Conservation (phyloP, 1,140 invertebrate species). For the Drosophila murphyi region DNA sequence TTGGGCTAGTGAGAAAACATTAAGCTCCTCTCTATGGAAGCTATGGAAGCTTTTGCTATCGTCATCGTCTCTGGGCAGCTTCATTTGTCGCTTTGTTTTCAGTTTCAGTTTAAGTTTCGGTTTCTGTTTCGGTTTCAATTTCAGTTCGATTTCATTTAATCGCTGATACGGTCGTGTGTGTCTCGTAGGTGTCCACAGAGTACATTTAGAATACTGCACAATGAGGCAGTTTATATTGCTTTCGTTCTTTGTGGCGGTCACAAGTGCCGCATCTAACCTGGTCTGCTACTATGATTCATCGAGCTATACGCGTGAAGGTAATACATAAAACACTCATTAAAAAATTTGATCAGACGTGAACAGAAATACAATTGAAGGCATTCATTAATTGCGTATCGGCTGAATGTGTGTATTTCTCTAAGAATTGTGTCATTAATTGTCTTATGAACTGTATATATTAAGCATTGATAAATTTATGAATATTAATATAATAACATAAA, state of each 20-base stretch:
- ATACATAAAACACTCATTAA: conserved; percentile 53
- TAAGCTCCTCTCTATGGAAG: conserved; percentile 21
- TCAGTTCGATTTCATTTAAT: conserved; percentile 77
- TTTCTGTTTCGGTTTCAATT: conserved; percentile 53
- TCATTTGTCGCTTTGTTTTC: conserved; percentile 37
- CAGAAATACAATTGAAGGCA: no score
- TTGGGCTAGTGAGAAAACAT: background rate
- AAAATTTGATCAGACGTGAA: no score
- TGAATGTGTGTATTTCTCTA: no score
- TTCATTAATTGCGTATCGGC: no score
- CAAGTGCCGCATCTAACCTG: conserved; percentile 85
- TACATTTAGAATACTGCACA: conserved; percentile 15
- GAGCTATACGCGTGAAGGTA: conserved; percentile 88
- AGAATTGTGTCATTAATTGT: no score
- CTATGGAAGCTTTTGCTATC: conserved; percentile 23
- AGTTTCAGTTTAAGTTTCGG: conserved; percentile 3
- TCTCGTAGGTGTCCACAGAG: conserved; percentile 9
- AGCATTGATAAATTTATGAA: no score
- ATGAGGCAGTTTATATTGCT: conserved; percentile 67
- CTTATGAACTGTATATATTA: no score
- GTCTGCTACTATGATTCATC: conserved; percentile 90
- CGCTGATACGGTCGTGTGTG: conserved; percentile 65
- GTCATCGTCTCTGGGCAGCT: conserved; percentile 35
- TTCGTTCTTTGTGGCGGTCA: conserved; percentile 46
- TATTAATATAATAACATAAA: no score